Conservation (phyloP, 2,797 vertebrate species). For the Phalloptychus januarius region DNA sequence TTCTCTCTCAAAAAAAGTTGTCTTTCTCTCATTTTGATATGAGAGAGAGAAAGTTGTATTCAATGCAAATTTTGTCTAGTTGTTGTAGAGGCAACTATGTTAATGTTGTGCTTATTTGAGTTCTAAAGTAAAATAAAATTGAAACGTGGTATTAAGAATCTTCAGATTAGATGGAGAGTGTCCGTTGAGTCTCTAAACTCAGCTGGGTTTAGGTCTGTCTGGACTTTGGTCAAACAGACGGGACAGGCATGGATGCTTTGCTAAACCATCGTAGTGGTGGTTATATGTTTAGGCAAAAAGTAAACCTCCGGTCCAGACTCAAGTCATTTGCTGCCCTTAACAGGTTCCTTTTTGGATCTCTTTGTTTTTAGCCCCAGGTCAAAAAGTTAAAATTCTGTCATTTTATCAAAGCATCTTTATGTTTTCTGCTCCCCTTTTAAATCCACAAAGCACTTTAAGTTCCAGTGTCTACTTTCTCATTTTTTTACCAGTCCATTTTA, state of each 20-base stretch:
- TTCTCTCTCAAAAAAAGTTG: no score
- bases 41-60: no score
- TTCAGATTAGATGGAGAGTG: neutral
- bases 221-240: neutral
- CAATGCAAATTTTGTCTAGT: neutral
- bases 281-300: neutral
- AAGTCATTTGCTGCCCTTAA: neutral
- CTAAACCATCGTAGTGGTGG: neutral
- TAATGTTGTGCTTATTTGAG: neutral
- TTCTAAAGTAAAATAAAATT: neutral
- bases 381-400: neutral
- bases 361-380: neutral
- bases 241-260: neutral
- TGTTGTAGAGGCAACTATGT: neutral
- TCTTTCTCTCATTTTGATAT: no score
- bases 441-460: neutral
- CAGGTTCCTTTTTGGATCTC: neutral
- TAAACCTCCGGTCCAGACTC: neutral
- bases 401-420: neutral
- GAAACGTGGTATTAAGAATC: neutral
- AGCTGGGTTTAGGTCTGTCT: neutral
- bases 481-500: neutral
- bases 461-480: neutral
- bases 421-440: neutral
- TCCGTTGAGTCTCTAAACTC: neutral